Evolutionary conservation across 2,888 invertebrate genomes (phyloP).

Genomic region (Agriotes lineatus): DNA sequence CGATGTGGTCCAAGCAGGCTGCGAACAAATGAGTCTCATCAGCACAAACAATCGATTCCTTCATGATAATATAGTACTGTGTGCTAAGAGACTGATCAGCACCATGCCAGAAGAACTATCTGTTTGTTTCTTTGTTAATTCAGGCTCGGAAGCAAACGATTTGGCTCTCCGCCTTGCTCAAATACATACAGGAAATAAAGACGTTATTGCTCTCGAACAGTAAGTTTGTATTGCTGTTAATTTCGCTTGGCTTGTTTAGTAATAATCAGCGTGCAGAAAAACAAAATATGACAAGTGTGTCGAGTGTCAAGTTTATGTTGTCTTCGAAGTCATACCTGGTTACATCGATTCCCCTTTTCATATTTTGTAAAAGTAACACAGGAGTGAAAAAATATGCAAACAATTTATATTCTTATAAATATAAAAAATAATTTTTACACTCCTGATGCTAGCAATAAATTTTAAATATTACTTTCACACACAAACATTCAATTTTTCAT

Average conservation of each 20-base stretch:
- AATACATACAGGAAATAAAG: conserved; percentile 88
- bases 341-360: no score
- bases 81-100: conserved; percentile 85
- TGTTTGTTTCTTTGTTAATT: conserved; percentile 97
- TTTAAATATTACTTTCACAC: conserved; percentile 4
- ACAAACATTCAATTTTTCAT: neutral
- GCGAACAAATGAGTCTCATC: conserved; percentile 89
- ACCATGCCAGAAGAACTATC: conserved; percentile 88
- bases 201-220: conserved; percentile 96
- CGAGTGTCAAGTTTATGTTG: no score
- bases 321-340: no score
- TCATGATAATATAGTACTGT: conserved; percentile 94
- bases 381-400: no score
- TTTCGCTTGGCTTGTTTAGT: neutral
- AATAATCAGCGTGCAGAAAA: no score
- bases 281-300: no score
- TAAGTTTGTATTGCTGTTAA: conserved; percentile 73
- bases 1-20: conserved; percentile 90
- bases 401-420: no score
- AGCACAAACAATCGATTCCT: conserved; percentile 97
- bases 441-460: neutral
- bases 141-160: conserved; percentile 99
- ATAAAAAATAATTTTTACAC: no score
- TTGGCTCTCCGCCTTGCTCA: conserved; percentile 92
- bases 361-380: no score